phyloP scores from a whole-genome alignment of 2,888 invertebrate genomes.

The Temnothorax ravouxi region DNA sequence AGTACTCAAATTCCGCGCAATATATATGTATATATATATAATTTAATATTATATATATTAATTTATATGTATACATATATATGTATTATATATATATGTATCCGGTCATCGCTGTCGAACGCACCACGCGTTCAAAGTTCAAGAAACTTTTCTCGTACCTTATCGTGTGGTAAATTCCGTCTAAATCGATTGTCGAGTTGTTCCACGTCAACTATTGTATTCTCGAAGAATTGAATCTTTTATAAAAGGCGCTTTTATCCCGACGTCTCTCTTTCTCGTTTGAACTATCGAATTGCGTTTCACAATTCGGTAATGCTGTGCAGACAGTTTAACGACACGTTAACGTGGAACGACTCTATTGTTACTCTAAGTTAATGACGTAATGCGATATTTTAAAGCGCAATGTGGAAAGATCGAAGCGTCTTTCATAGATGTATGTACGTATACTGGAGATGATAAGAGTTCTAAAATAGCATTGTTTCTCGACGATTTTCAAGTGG shows the following conservation, averaged over 20 bases:
- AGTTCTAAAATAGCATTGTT: slow-evolving; percentile 45
- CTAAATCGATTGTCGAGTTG: slow-evolving; percentile 32
- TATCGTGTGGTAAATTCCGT: slow-evolving; percentile 15
- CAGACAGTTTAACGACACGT: slow-evolving; percentile 29
- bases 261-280: not conserved
- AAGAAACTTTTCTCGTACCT: slow-evolving; percentile 13
- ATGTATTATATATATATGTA: not conserved
- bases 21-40: not conserved
- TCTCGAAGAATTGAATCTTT: not conserved
- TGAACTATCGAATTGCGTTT: not conserved
- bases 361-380: slow-evolving; percentile 43
- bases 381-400: slow-evolving; percentile 46
- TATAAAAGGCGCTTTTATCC: slow-evolving; percentile 20
- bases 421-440: slow-evolving; percentile 34
- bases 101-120: slow-evolving; percentile 3
- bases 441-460: slow-evolving; percentile 42
- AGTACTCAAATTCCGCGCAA: slow-evolving; percentile 39
- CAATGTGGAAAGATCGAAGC: slow-evolving; percentile 39
- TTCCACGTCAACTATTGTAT: slow-evolving; percentile 22
- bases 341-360: slow-evolving; percentile 31
- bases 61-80: not conserved
- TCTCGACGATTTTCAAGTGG: slow-evolving; percentile 47
- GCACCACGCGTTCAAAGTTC: slow-evolving; percentile 25
- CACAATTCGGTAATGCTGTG: slow-evolving; percentile 4
- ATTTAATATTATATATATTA: no score